phyloP scores from a whole-genome alignment of 92 coral and sea anemone genomes.

The Paragorgia papillata region DNA sequence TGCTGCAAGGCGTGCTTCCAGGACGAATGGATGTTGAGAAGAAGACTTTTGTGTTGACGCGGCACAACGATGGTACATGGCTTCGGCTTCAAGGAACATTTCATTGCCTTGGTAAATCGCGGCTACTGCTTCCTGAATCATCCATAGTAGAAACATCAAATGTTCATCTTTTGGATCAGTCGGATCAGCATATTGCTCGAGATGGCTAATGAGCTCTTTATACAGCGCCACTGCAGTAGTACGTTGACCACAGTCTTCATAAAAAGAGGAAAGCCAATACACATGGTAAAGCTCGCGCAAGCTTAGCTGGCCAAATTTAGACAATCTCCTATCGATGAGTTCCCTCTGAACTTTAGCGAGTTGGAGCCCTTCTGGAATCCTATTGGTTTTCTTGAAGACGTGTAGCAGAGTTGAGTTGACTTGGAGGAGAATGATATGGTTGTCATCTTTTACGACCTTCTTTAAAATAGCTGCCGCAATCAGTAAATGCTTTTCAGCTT shows the following conservation, averaged over 20 bases:
- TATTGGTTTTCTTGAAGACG: no score
- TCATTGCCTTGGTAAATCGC: slow-evolving; percentile 9
- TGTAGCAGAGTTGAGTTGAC: slow-evolving; percentile 34
- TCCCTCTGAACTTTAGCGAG: slow-evolving; percentile 19
- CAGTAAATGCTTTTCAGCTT: slow-evolving; percentile 29
- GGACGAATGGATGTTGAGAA: slow-evolving; percentile 19
- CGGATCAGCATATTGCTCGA: slow-evolving; percentile 19
- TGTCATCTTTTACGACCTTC: neutral
- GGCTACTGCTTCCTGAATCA: neutral
- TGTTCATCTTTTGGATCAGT: slow-evolving; percentile 8
- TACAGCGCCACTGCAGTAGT: slow-evolving; percentile 30
- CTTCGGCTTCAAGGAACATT: slow-evolving; percentile 31
- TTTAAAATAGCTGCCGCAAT: slow-evolving; percentile 20
- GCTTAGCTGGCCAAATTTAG: neutral
- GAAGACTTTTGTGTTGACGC: slow-evolving; percentile 13
- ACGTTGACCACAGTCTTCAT: slow-evolving; percentile 18
- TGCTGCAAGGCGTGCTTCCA: neutral
- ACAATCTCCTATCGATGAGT: slow-evolving; percentile 12
- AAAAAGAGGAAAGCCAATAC: slow-evolving; percentile 17
- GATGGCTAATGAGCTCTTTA: slow-evolving; percentile 8
- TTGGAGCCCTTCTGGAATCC: slow-evolving; percentile 19
- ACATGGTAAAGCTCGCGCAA: neutral
- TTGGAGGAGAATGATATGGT: slow-evolving; percentile 22
- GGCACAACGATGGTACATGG: slow-evolving; percentile 27
- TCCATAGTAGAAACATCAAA: slow-evolving; percentile 19